A percentile compares a stretch with the other conserved stretches of the same genome.
These are phyloP conservation scores for Caranx melampygus DNA, from an alignment of 2,113 vertebrate genomes.

Conservation along the genomic window DNA sequence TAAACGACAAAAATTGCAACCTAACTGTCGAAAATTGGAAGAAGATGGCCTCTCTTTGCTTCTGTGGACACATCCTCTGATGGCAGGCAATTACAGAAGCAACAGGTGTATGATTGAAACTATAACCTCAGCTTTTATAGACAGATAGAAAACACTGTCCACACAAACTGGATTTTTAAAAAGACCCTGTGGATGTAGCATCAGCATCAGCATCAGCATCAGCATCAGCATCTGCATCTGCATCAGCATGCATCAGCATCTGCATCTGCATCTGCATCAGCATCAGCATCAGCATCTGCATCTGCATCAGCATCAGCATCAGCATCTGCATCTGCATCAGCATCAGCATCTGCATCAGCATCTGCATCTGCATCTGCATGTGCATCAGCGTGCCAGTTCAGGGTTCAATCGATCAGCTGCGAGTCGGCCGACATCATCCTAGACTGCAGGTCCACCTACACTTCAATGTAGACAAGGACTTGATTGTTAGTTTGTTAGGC, in stretches of 20 bases:
- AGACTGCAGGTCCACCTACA: conserved; percentile 15
- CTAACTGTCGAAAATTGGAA: background rate
- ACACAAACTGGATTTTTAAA: background rate
- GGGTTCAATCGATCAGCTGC: background rate
- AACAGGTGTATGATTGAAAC: background rate
- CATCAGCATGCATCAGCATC: too few species aligned
- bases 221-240: too few species aligned
- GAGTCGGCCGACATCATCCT: conserved; percentile 12
- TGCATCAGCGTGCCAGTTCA: background rate
- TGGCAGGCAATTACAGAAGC: background rate
- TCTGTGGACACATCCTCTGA: background rate
- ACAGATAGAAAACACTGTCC: background rate
- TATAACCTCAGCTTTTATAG: background rate
- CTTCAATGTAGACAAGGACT: background rate
- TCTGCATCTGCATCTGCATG: too few species aligned
- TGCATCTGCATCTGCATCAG: too few species aligned
- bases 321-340: too few species aligned
- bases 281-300: too few species aligned
- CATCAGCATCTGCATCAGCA: too few species aligned
- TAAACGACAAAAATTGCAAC: background rate
- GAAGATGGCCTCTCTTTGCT: background rate
- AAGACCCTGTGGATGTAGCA: background rate
- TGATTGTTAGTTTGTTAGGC: conserved; percentile 61
- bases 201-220: too few species aligned
- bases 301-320: background rate